Base-by-base conservation (phyloP, 2,888 invertebrate genomes). In the Sinhomidia bicolor region DNA sequence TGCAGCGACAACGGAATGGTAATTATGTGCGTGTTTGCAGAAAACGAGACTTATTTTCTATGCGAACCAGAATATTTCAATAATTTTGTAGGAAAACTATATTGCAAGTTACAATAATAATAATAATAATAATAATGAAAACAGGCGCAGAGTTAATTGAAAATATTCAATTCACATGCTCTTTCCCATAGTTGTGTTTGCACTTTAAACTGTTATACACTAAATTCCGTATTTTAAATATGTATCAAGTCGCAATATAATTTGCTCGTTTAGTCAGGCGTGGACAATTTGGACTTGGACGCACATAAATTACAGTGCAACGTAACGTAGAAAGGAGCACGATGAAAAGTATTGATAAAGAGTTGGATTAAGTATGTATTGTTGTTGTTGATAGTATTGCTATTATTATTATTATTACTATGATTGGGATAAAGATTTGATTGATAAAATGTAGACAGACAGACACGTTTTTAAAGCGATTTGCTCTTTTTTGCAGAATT, bases 391-490 rank as follows among this genome's bases (percentile, higher is more conserved):
- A 6, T 54, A 54, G 7, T 54, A 54, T 54, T 54, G 60, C 29
- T 60, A 14, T 23, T 29, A 26, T 26, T 29, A 17, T 17, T n/a
- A 54, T 60, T 60, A 60, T 29, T 60, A 60, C 17, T n/a, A n/a
- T 26, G 60, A 60, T 60, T 10, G 60, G 29, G 10, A n/a, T n/a
- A n/a, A n/a, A 26, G 60, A 60, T 60, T 29, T 60, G 60, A 60
- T 76, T 47, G 26, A 76, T 76, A 26, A 60, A 60, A 60, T 10
- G 23, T 47, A 76, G 26, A 60, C 60, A 60, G 60, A 60, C 7
- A 29, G 60, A 60, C 60, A 60, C 60, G 60, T 60, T 60, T 60
- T 29, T 9, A 12, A 60, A 60, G 12, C 29, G 4, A 5, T 36
- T 17, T 14, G 36, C 12, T 54, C 0, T 32, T 78, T 54, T 29